These are phyloP conservation scores for Drosophila busckii DNA, from an alignment of 1,140 invertebrate species.

Conservation along the genomic window DNA sequence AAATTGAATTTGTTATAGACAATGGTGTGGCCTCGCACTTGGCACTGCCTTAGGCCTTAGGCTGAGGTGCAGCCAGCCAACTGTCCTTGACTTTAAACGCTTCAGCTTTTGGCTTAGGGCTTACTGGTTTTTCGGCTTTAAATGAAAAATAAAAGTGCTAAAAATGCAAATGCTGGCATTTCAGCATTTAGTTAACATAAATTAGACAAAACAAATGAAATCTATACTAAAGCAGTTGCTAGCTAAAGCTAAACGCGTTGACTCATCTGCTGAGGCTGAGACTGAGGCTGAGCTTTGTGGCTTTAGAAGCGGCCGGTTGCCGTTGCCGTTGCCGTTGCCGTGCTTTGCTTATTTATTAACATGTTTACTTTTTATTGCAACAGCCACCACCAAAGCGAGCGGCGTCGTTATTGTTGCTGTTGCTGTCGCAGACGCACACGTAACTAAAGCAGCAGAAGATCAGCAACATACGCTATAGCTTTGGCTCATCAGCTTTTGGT, in stretches of 20 bases:
- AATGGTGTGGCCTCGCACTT: constrained; percentile 52
- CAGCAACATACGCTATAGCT: constrained; percentile 21
- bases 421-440: constrained; percentile 14
- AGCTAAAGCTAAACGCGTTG: constrained; percentile 24
- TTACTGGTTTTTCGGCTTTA: constrained; percentile 29
- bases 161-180: constrained; percentile 53
- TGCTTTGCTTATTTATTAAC: constrained; percentile 60
- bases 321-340: constrained; percentile 26
- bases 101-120: constrained; percentile 39
- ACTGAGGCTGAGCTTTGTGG: constrained; percentile 7
- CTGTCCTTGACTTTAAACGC: constrained; percentile 65
- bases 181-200: constrained; percentile 56
- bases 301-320: constrained; percentile 31
- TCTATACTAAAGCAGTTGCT: constrained; percentile 37
- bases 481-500: constrained; percentile 10
- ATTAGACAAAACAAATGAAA: constrained; percentile 41
- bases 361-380: constrained; percentile 64
- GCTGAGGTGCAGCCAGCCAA: constrained; percentile 49
- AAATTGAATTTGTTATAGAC: constrained; percentile 23
- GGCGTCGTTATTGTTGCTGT: constrained; percentile 45
- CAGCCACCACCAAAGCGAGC: constrained; percentile 12
- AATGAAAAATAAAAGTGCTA: constrained; percentile 68
- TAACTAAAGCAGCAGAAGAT: constrained; percentile 53
- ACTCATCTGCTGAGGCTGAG: constrained; percentile 12
- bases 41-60: constrained; percentile 46